Evolutionary conservation across 2,888 invertebrate species (phyloP), one percentile per base, ranked within the genome.

Genomic region (Eupithecia dodoneata): DNA sequence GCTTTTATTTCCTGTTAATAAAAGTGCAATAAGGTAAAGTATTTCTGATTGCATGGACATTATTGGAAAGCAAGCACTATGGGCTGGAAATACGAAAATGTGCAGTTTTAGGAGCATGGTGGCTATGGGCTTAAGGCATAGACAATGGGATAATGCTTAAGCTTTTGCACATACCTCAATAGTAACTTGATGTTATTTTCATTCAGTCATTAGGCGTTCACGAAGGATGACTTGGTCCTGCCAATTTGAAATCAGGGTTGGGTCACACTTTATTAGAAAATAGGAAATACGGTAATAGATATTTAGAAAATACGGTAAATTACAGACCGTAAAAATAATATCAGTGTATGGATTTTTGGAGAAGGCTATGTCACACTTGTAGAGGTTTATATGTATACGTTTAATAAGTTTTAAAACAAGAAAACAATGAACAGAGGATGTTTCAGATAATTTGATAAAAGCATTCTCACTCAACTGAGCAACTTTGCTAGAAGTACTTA

Each of bases 181-280:
- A 87, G 85, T 85, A 80, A 85, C 83, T 83, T 83, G 86, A 85
- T 87, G 86, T 90, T 52, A 76, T 72, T 82, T 86, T 86, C 78
- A 72, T 86, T 86, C 78, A 72, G 74, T 89, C 89, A 87, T 92
- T 95, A 95, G 92, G 95, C 94, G 93, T 95, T 95, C 91, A 95
- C 95, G 93, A 95, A 95, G 88, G 95, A 95, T 86, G 94, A 95
- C 93, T 95, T 95, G 90, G 95, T 95, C 95, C 95, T 95, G 94
- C 86, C 88, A 86, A 87, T 83, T 87, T 87, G 83, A 90, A 85
- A 89, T 87, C 85, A 87, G 84, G n/a, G 42, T 81, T 85, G 82
- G 83, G 73, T 85, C 74, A 82, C 80, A 71, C 71, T 66, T 70
- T 73, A n/a, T 63, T 12, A 63, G 59, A 72, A n/a, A n/a, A n/a